A percentile compares a stretch with the other conserved stretches of the same genome.
phyloP scores from a whole-genome alignment of 2,888 invertebrate species.

The Microchrysa polita region DNA sequence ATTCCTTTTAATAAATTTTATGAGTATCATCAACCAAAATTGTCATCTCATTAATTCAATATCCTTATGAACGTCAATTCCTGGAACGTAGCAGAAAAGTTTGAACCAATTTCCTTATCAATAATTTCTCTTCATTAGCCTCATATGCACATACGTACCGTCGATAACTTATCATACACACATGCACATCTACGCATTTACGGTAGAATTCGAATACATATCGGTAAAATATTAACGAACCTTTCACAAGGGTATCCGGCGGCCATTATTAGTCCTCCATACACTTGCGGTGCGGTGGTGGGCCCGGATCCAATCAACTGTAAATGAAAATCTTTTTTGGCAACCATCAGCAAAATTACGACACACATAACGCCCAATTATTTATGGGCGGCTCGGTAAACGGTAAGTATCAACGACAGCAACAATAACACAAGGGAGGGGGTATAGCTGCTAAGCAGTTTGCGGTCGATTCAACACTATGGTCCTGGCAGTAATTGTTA shows the following conservation, averaged over 20 bases:
- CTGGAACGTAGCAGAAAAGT: constrained; percentile 27
- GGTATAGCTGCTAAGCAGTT: constrained; percentile 35
- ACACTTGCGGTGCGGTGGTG: too few species aligned
- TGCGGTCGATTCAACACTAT: constrained; percentile 38
- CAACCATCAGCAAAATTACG: constrained; percentile 39
- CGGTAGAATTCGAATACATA: constrained; percentile 18
- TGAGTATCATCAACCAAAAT: too few species aligned
- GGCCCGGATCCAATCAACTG: constrained; percentile 41
- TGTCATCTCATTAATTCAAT: too few species aligned
- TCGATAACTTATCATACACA: too few species aligned
- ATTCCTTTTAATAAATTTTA: too few species aligned
- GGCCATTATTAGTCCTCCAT: background rate
- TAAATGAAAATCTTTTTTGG: constrained; percentile 43
- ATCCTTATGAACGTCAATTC: too few species aligned
- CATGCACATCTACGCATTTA: background rate
- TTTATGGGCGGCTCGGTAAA: constrained; percentile 36
- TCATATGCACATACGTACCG: constrained; percentile 1
- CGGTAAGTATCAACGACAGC: constrained; percentile 31
- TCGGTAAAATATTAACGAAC: constrained; percentile 34
- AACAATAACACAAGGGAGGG: too few species aligned
- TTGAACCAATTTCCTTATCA: constrained; percentile 35
- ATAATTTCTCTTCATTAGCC: constrained; percentile 43
- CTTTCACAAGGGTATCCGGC: too few species aligned
- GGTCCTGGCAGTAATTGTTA: constrained; percentile 44
- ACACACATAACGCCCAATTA: constrained; percentile 23